phyloP scores from a whole-genome alignment of 2,888 invertebrate genomes.

The Blomia tropicalis region DNA sequence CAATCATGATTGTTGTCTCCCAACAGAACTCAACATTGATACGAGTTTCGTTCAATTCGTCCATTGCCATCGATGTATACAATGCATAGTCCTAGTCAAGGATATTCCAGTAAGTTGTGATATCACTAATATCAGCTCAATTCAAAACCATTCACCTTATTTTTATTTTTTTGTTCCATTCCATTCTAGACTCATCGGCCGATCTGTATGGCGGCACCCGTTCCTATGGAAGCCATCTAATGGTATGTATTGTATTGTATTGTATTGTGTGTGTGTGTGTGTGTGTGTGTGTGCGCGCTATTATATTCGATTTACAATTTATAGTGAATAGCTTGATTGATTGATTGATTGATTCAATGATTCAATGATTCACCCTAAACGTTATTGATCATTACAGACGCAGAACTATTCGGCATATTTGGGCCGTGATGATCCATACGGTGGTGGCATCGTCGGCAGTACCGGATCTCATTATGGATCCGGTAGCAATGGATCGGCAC shows the following conservation, averaged over 20 bases:
- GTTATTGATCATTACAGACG: too few relatives aligned
- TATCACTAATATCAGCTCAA: too few relatives aligned
- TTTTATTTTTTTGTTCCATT: background rate
- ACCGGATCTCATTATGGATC: background rate
- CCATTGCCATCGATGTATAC: conserved; percentile 7
- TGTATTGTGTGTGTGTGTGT: too few relatives aligned
- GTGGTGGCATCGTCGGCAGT: background rate
- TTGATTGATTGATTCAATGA: too few relatives aligned
- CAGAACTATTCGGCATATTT: conserved; percentile 16
- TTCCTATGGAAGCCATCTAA: conserved; percentile 1
- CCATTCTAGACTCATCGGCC: background rate
- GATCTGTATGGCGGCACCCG: conserved; percentile 5
- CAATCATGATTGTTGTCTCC: background rate
- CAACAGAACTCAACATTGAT: background rate
- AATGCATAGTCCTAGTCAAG: conserved; percentile 13
- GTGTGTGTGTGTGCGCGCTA: too few relatives aligned
- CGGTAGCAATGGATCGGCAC: background rate
- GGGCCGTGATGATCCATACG: conserved; percentile 7
- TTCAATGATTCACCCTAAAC: too few relatives aligned
- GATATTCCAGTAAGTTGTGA: conserved; percentile 1
- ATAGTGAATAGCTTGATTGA: too few relatives aligned
- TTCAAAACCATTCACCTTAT: too few relatives aligned
- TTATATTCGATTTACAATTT: background rate
- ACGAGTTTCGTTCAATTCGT: background rate
- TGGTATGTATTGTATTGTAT: background rate